Base-by-base conservation (phyloP, 2,113 vertebrate genomes). In the Struthio camelus region DNA sequence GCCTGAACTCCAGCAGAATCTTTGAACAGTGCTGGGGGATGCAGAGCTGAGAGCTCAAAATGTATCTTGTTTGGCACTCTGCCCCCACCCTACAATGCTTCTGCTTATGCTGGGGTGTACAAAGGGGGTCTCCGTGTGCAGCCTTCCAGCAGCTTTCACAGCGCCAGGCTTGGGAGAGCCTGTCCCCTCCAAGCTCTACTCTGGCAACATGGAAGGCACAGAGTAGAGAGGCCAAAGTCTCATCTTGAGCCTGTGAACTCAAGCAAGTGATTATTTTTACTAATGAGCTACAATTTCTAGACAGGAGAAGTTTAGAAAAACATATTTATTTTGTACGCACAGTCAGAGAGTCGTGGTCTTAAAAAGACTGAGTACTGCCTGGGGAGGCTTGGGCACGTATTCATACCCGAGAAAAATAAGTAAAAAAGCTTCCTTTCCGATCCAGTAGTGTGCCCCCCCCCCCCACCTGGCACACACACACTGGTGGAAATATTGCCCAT, bases 361-460 rank as follows among this genome's bases (percentile, higher is more conserved):
- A 69, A 10, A 36, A 46, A 54, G 14, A 27, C 15, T 34, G 11
- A 62, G 27, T 30, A 80, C 8, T 32, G 40, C 83, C 54, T 25
- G 51, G 36, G 30, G 18, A 92, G 65, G 12, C 27, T 58, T 58
- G 24, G 9, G 34, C 50, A 80, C 62, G 67, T 75, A 73, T 0
- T 5, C 27, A 14, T 70, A 73, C 69, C 67, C 50, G 73, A 36
- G 65, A 94, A 40, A 73, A 83, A 11, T 2, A 2, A 78, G 30
- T n/a, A 51, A 50, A 78, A 93, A 53, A 2, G 3, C 36, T 58
- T 20, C 30, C 40, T 53, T 92, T 70, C 44, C 13, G 2, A 36
- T 66, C 56, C 44, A 9, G 4, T 9, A n/a, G 25, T 36, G 0
- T 80, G 58, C 36, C 4, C 2, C 4, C 14, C 6, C 5, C 22